Evolutionary conservation across 1,140 invertebrate genomes (phyloP), one percentile per base, ranked within the genome.

Genomic region (Vanessa tameamea): DNA sequence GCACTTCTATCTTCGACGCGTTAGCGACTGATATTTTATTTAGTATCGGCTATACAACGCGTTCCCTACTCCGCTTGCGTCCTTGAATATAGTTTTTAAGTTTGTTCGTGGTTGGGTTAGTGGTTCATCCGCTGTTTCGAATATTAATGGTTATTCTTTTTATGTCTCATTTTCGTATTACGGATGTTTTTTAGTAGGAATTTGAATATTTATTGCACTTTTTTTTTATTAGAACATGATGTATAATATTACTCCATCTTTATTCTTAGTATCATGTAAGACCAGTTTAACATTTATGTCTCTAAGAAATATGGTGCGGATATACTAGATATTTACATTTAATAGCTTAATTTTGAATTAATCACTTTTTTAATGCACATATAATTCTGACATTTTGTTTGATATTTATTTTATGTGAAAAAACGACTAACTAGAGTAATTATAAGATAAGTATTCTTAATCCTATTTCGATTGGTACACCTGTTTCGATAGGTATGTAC

Each of bases 51-150:
- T 57, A 57, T 57, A 13, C 20, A 57, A 57, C 23, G n/a, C 51
- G 16, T 57, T 57, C 53, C 76, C 69, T 78, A 64, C 76, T 74
- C 50, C 20, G 31, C 11, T 23, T 26, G 16, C 73, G 77, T 78
- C 76, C 76, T 78, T 78, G 76, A 59, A 47, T 57, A 48, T 68
- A 74, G 23, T 64, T 66, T 50, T 23, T 37, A 64, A 47, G 15
- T 50, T 65, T 6, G 72, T 63, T 66, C 73, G 64, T 57, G 65
- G 72, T 59, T 70, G 43, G 64, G 63, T 64, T 64, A 61, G 20
- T 61, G 37, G 73, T 72, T 74, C 77, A 73, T 75, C 65, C 73
- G 76, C 67, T 66, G 73, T 61, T 68, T 63, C 63, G 59, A 67
- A 64, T 72, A 26, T 48, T 67, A 78, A 78, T 61, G 31, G 57